Base-by-base conservation (phyloP, 2,888 invertebrate species). In the Coremacera marginata region DNA sequence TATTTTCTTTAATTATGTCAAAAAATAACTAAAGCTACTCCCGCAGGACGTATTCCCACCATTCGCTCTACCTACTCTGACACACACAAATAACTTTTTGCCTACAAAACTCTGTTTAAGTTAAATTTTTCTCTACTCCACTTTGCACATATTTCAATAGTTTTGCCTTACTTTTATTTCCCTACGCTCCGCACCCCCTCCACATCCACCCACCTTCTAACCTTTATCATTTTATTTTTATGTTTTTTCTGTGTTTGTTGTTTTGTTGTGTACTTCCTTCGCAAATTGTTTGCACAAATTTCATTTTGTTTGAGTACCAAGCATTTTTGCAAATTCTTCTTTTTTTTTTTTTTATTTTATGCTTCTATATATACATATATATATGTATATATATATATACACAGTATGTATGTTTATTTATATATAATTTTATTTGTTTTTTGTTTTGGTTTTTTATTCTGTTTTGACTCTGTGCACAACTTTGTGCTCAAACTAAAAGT, bases 401-500 rank as follows among this genome's bases (percentile, higher is more conserved):
- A 31, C n/a, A n/a, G n/a, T 57, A 25, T 19, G 19, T 19, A 22
- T 57, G 22, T 57, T 25, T n/a, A 34, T 22, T 11, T 49, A 52
- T 25, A 27, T 70, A n/a, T n/a, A n/a, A n/a, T 70, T n/a, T 52
- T 19, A 37, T 51, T 51, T 16, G 14, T 44, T 55, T 49, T 51
- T 16, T 67, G n/a, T 44, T 19, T 55, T 16, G 27, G 2, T 51
- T 51, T 70, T 19, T 67, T 44, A 22, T 44, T 0, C 52, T 52
- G n/a, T 51, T 27, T 22, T 51, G 2, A 22, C 51, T 70, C 70
- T 70, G 27, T 70, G n/a, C 34, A 4, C 31, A 52, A 52, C 55
- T 70, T 37, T 67, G 70, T 22, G 19, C 31, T n/a, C 5, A 57
- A 74, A 34, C 31, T 51, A 75, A 65, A 70, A 75, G 75, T 75